These are phyloP conservation scores for Microplitis demolitor DNA, from an alignment of 1,140 invertebrate species.

Conservation along the genomic window DNA sequence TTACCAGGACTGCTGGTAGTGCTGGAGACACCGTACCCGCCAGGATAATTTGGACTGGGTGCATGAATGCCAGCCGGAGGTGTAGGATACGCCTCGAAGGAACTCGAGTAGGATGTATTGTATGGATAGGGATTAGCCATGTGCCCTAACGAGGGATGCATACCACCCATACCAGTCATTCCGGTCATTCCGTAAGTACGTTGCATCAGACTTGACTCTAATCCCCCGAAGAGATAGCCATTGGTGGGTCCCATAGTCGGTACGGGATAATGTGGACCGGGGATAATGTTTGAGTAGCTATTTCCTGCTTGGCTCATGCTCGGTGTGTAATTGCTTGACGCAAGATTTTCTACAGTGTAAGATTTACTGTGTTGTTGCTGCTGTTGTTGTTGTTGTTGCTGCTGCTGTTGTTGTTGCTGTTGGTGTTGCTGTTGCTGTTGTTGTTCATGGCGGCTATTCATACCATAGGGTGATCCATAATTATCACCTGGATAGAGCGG, in stretches of 20 bases:
- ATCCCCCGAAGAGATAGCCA: conserved; percentile 54
- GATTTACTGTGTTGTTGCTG: conserved; percentile 57
- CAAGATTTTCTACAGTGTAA: conserved; percentile 58
- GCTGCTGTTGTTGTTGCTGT: conserved; percentile 27
- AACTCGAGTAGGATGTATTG: conserved; percentile 56
- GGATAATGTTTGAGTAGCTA: conserved; percentile 53
- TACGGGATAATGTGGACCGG: conserved; percentile 56
- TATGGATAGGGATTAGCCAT: conserved; percentile 57
- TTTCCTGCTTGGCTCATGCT: conserved; percentile 52
- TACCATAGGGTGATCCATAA: conserved; percentile 48
- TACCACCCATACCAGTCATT: conserved; percentile 52
- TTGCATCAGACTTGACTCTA: conserved; percentile 58
- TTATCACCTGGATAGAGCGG: conserved; percentile 52
- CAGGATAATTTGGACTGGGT: conserved; percentile 56
- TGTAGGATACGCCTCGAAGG: conserved; percentile 55
- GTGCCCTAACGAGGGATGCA: conserved; percentile 56
- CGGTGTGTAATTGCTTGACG: conserved; percentile 58
- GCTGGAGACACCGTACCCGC: conserved; percentile 35
- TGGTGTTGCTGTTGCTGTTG: conserved; percentile 35
- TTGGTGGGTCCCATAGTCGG: conserved; percentile 54
- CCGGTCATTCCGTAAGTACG: conserved; percentile 53
- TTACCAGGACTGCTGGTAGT: conserved; percentile 40
- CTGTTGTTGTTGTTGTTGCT: conserved; percentile 43
- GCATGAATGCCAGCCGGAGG: conserved; percentile 53
- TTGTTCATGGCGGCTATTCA: conserved; percentile 47